Base-by-base conservation (phyloP, 2,888 invertebrate genomes). In the Lysandra bellargus region DNA sequence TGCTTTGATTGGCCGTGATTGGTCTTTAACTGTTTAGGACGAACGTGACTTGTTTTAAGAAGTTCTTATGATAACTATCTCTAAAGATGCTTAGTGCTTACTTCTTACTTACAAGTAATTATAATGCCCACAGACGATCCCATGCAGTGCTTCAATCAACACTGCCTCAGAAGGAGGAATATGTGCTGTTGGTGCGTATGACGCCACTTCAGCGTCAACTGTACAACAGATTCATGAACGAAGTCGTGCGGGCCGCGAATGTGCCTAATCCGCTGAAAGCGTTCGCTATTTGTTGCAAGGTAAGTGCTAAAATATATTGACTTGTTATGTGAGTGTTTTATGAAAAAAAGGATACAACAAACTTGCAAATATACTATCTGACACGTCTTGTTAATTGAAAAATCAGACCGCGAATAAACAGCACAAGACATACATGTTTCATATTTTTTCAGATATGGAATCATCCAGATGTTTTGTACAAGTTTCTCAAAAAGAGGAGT, bases 241-340 rank as follows among this genome's bases (percentile, higher is more conserved):
- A 98, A 88, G 98, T 98, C 1, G 97, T 98, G 0, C 95, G 98
- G 40, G 97, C 97, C 30, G 97, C 98, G 78, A 96, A 97, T 17
- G 98, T 98, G 79, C 98, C 98, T 49, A 99, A 99, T 95, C 99
- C 99, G 0, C 94, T 99, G 80, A 99, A 99, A 91, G 99, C 99
- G 1, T 99, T 99, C 91, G 98, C 99, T 33, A 99, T 99, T 80
- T 99, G 99, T 89, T 99, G 99, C 88, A 99, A 99, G 95, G 97
- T 97, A 88, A 85, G 83, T 40, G 44, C 17, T 72, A 53, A 23
- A 23, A 23, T 23, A 40, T 44, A 17, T n/a, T 2, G 9, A 61
- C 37, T 37, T 37, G 37, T 37, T 37, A 37, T 37, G 37, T 37
- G 37, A 37, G 37, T 37, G 37, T 37, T 37, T 37, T 37, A 37